Percentiles rank a stretch among this genome's conserved stretches.
Conservation (phyloP, 2,888 invertebrate species). For the Megamerina dolium region DNA sequence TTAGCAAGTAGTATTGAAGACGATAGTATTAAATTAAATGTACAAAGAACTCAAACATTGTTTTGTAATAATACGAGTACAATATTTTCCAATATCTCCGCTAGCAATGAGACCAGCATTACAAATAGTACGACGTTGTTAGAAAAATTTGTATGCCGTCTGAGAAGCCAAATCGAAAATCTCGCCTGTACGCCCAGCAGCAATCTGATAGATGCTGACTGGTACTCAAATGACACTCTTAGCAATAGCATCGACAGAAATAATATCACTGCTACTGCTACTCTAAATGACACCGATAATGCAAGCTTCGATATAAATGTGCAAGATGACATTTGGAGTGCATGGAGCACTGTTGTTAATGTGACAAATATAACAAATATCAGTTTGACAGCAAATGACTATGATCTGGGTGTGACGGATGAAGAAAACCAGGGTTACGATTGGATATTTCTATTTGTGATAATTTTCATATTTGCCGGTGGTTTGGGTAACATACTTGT, state of each 20-base stretch:
- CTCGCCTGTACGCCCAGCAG: neutral
- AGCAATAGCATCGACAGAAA: neutral
- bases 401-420: conserved; percentile 1
- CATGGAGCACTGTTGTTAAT: conserved; percentile 12
- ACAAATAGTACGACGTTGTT: conserved; percentile 5
- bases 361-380: conserved; percentile 7
- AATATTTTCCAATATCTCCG: neutral
- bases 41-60: conserved; percentile 23
- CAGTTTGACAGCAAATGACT: conserved; percentile 12
- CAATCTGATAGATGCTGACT: neutral
- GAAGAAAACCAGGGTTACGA: conserved; percentile 52
- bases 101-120: neutral
- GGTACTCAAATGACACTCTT: neutral
- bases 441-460: conserved; percentile 79
- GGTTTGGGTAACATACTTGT: conserved; percentile 89
- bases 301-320: neutral
- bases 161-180: neutral
- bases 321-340: conserved; percentile 10
- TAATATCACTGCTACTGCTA: neutral
- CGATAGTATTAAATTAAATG: conserved; percentile 28
- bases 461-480: conserved; percentile 80
- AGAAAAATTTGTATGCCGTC: conserved; percentile 17
- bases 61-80: conserved; percentile 17
- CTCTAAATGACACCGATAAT: neutral
- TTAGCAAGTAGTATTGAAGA: conserved; percentile 29